These are phyloP conservation scores for Lasiurus borealis DNA, from an alignment of 2,113 vertebrate genomes.

Conservation along the genomic window DNA sequence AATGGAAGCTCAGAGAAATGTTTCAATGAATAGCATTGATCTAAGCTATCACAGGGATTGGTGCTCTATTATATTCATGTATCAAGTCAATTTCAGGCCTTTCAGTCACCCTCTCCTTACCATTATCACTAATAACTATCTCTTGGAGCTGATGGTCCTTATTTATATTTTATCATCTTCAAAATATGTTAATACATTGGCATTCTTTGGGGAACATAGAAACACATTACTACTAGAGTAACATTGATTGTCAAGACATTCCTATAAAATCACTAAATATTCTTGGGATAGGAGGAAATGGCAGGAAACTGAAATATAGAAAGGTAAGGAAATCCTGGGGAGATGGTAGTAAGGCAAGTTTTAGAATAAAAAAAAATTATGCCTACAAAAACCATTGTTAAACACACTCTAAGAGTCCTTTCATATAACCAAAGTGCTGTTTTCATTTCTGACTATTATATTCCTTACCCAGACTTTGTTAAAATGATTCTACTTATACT, in stretches of 20 bases:
- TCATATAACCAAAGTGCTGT: neutral
- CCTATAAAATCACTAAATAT: slow-evolving; percentile 51
- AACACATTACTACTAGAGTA: slow-evolving; percentile 43
- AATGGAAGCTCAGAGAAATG: slow-evolving; percentile 50
- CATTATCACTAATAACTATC: slow-evolving; percentile 52
- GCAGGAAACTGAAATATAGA: slow-evolving; percentile 21
- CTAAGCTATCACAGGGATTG: neutral
- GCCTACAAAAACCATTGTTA: neutral
- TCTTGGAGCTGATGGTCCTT: slow-evolving; percentile 66
- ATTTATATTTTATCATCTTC: slow-evolving; percentile 72
- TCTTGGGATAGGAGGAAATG: neutral
- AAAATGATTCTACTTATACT: neutral
- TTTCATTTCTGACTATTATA: slow-evolving; percentile 28
- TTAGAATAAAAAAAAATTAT: neutral
- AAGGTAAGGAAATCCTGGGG: neutral
- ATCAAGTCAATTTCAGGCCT: slow-evolving; percentile 23
- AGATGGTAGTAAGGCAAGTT: neutral
- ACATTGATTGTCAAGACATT: slow-evolving; percentile 50
- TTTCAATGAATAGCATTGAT: slow-evolving; percentile 66
- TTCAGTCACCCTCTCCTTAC: neutral
- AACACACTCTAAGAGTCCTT: neutral
- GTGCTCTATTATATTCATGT: neutral
- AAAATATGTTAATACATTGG: slow-evolving; percentile 62
- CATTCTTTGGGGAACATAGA: slow-evolving; percentile 51
- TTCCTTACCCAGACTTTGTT: neutral